These are phyloP conservation scores for Hydroisotoma schaefferi DNA, from an alignment of 2,888 invertebrate genomes.

Conservation along the genomic window DNA sequence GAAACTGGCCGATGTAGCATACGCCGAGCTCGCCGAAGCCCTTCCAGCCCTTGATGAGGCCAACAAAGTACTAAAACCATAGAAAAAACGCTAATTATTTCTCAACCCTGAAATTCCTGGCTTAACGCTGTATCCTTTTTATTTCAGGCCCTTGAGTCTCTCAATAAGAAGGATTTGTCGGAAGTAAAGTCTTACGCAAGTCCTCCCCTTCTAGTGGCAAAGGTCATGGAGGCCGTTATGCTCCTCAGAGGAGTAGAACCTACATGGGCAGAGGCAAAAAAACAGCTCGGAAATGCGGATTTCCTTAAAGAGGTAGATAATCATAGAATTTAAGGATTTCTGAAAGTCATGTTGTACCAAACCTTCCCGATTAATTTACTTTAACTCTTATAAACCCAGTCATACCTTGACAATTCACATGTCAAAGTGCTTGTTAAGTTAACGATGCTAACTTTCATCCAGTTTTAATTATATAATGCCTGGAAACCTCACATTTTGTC, in stretches of 20 bases:
- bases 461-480: too few relatives aligned
- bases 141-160: constrained; percentile 64
- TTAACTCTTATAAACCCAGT: too few relatives aligned
- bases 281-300: constrained; percentile 75
- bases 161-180: constrained; percentile 81
- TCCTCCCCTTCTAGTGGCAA: constrained; percentile 82
- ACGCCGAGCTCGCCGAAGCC: constrained; percentile 76
- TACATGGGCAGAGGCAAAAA: constrained; percentile 82
- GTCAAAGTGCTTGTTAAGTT: too few relatives aligned
- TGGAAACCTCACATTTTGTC: too few relatives aligned
- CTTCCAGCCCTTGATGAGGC: constrained; percentile 86
- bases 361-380: too few relatives aligned
- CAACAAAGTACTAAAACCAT: constrained; percentile 55
- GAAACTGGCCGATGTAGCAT: constrained; percentile 74
- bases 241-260: constrained; percentile 74
- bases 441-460: too few relatives aligned
- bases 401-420: too few relatives aligned
- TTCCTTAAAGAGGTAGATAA: constrained; percentile 62
- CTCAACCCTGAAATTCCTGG: background rate
- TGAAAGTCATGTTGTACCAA: too few relatives aligned
- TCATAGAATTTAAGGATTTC: too few relatives aligned
- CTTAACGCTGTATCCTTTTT: background rate
- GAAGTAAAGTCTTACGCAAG: constrained; percentile 86
- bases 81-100: background rate
- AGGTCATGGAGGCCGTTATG: constrained; percentile 85